These are phyloP conservation scores for Bufo bufo DNA, from an alignment of 2,113 vertebrate species.

Conservation along the genomic window DNA sequence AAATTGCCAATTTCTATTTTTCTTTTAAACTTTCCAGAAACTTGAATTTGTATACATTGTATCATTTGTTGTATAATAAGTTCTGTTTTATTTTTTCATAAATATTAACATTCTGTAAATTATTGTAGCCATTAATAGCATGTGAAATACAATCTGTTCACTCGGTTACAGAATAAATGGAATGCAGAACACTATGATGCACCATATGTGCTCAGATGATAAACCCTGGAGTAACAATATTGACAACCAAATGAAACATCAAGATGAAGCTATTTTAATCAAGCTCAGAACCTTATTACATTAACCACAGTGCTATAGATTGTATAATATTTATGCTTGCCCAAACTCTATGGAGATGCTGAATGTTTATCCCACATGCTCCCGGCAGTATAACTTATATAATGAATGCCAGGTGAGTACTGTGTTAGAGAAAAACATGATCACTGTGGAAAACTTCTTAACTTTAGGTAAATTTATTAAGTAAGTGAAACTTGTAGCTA, in stretches of 20 bases:
- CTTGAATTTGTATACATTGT: background rate
- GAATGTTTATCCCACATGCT: background rate
- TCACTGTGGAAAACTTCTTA: background rate
- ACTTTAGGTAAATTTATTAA: background rate
- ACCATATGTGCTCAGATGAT: slow-evolving; percentile 29
- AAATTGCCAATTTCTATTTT: background rate
- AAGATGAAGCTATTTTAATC: slow-evolving; percentile 38
- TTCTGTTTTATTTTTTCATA: background rate
- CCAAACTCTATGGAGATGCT: slow-evolving; percentile 5
- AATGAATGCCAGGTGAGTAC: slow-evolving; percentile 27
- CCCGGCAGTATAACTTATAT: slow-evolving; percentile 1
- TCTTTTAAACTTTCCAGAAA: background rate
- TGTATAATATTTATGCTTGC: slow-evolving; percentile 40
- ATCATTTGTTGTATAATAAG: background rate
- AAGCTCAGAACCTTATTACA: slow-evolving; percentile 2
- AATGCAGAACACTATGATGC: slow-evolving; percentile 5
- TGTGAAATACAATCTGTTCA: slow-evolving; percentile 19
- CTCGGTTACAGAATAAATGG: slow-evolving; percentile 16
- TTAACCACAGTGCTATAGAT: slow-evolving; percentile 12
- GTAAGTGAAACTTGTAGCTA: background rate
- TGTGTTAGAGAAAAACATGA: background rate
- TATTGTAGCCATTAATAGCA: slow-evolving; percentile 13
- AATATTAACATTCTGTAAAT: slow-evolving; percentile 4
- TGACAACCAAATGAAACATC: slow-evolving; percentile 29
- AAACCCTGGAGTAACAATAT: slow-evolving; percentile 30